Base-by-base conservation (phyloP, 2,888 invertebrate species). In the Coenonympha arcania region DNA sequence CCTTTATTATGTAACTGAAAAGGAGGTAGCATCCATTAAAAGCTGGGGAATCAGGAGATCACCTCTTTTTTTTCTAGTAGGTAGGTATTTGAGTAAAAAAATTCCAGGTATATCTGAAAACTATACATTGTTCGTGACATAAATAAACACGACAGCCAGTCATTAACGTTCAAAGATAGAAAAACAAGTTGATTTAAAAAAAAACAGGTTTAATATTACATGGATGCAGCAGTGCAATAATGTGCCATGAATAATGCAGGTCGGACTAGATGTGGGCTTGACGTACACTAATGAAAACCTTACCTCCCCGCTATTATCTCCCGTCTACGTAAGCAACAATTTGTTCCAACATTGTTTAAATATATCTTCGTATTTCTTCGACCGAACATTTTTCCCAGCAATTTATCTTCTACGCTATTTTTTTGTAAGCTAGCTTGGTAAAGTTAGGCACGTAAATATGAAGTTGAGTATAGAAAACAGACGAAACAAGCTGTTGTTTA, bases 181-280 rank as follows among this genome's bases (percentile, higher is more conserved):
- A 44, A 34, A 42, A 9, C 2, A 16, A 11, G n/a, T 16, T 34
- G 31, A 31, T 19, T n/a, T n/a, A n/a, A 42, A 42, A 43, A 31
- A 44, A 42, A 42, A 13, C 44, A n/a, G 16, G 34, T 34, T 34
- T 44, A 44, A 44, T 44, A 44, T 24, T 26, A 44, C 44, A 34
- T 44, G 24, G 44, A 44, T 44, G 44, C 44, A 44, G 44, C 44
- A 20, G 11, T 34, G 44, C 44, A 44, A 34, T 44, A 44, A 44
- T 44, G 44, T 11, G 22, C 16, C 34, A 44, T 44, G 44, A 44
- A 44, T 44, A 22, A 44, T 44, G 44, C 34, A 44, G 42, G 31
- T 31, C 42, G 6, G 33, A 24, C 43, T 44, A 34, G 34, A 24
- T 44, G 44, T 44, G 44, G 44, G 34, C 44, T 44, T 16, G 30